Percentiles rank a stretch among this genome's conserved stretches.
Evolutionary conservation across 2,888 invertebrate genomes (phyloP).

Genomic region (Troides helena): DNA sequence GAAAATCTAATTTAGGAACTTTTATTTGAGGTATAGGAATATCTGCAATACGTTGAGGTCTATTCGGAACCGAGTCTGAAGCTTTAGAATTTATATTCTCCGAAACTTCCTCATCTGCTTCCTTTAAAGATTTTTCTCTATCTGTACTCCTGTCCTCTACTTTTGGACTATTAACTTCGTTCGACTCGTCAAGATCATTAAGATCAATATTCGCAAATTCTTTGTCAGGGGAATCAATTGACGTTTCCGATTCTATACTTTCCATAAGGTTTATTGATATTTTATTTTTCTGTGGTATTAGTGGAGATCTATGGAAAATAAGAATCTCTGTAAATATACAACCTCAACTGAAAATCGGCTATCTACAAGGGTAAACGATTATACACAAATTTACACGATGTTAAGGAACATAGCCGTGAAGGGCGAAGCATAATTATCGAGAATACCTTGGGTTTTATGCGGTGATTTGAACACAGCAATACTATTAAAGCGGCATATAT

Average conservation of each 20-base stretch:
- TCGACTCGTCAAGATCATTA: constrained; percentile 66
- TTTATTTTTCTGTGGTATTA: constrained; percentile 72
- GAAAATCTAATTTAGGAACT: constrained; percentile 65
- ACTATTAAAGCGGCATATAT: too few species aligned
- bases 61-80: constrained; percentile 41
- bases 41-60: constrained; percentile 42
- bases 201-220: constrained; percentile 71
- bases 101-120: constrained; percentile 49
- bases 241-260: constrained; percentile 76
- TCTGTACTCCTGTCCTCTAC: constrained; percentile 30
- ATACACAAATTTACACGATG: too few species aligned
- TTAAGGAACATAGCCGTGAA: too few species aligned
- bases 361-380: too few species aligned
- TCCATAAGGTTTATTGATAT: constrained; percentile 78
- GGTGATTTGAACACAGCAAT: too few species aligned
- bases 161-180: constrained; percentile 46
- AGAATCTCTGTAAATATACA: too few species aligned
- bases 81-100: constrained; percentile 52
- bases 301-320: constrained; percentile 64
- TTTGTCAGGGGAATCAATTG: constrained; percentile 72
- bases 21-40: constrained; percentile 63
- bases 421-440: too few species aligned
- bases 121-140: constrained; percentile 47
- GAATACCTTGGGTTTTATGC: too few species aligned
- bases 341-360: too few species aligned